Evolutionary conservation across 2,797 vertebrate genomes (phyloP).

Genomic region (Microctenopoma steveboyesi): DNA sequence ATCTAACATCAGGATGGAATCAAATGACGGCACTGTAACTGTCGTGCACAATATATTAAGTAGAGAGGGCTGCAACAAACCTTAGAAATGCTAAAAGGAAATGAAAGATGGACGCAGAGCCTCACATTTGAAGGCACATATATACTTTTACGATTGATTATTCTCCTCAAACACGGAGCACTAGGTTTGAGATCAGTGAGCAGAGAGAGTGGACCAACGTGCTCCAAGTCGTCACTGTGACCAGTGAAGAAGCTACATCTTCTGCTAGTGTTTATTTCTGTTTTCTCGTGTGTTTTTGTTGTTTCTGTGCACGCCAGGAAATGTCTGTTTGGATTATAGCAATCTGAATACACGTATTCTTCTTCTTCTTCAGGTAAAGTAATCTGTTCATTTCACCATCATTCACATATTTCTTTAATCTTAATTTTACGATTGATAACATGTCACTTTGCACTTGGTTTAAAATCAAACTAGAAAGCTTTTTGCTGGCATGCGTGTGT

Average conservation of each 20-base stretch:
- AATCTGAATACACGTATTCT: neutral
- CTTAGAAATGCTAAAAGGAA: too few relatives aligned
- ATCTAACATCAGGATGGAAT: too few relatives aligned
- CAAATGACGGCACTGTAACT: too few relatives aligned
- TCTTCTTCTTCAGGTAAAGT: neutral
- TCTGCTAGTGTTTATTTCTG: neutral
- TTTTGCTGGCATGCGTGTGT: neutral
- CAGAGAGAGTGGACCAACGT: neutral
- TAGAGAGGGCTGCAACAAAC: neutral
- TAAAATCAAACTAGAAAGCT: too few relatives aligned
- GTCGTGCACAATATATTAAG: too few relatives aligned
- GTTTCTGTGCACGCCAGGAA: neutral
- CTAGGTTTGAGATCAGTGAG: conserved; percentile 4
- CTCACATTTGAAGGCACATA: neutral
- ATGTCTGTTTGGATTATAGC: neutral
- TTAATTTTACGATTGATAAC: too few relatives aligned
- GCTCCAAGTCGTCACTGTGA: neutral
- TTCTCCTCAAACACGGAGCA: neutral
- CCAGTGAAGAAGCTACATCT: neutral
- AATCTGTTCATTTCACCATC: neutral
- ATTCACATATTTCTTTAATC: neutral
- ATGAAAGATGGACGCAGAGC: too few relatives aligned
- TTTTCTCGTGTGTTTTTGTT: neutral
- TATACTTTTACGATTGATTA: neutral
- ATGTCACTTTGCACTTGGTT: too few relatives aligned